Percentiles rank a stretch among this genome's conserved stretches.
Evolutionary conservation across 1,140 invertebrate genomes (phyloP).

Genomic region (Leptoteleia sp.): DNA sequence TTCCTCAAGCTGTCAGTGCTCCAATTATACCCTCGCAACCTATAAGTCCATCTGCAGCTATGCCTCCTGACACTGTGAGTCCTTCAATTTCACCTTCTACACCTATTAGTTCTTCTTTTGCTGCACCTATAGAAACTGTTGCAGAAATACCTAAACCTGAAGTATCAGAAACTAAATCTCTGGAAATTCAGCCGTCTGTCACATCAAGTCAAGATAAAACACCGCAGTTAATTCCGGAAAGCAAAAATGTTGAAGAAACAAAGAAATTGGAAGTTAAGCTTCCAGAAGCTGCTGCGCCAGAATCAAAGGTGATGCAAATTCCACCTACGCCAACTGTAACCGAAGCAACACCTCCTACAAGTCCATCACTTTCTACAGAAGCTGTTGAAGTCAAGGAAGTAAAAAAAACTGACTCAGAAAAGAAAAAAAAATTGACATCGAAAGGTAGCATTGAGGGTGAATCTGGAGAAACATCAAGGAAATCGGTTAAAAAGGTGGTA

Average conservation of each 20-base stretch:
- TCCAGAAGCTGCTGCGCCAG: conserved; percentile 33
- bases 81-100: no score
- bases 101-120: no score
- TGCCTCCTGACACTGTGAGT: no score
- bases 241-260: not conserved
- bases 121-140: no score
- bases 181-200: not conserved
- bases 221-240: not conserved
- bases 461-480: conserved; percentile 47
- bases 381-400: conserved; percentile 10
- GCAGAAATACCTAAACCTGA: no score
- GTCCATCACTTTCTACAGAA: conserved; percentile 65
- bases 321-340: conserved; percentile 73
- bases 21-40: no score
- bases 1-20: not conserved
- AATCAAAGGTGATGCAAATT: conserved; percentile 59
- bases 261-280: conserved; percentile 46
- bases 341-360: conserved; percentile 73
- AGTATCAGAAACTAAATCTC: no score
- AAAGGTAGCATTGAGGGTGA: conserved; percentile 51
- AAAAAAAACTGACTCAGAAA: conserved; percentile 22
- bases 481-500: conserved; percentile 70
- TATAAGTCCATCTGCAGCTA: no score
- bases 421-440: conserved; percentile 43
- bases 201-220: not conserved